These are phyloP conservation scores for Montipora foliosa DNA, from an alignment of 64 coral and sea anemone genomes.

Conservation along the genomic window DNA sequence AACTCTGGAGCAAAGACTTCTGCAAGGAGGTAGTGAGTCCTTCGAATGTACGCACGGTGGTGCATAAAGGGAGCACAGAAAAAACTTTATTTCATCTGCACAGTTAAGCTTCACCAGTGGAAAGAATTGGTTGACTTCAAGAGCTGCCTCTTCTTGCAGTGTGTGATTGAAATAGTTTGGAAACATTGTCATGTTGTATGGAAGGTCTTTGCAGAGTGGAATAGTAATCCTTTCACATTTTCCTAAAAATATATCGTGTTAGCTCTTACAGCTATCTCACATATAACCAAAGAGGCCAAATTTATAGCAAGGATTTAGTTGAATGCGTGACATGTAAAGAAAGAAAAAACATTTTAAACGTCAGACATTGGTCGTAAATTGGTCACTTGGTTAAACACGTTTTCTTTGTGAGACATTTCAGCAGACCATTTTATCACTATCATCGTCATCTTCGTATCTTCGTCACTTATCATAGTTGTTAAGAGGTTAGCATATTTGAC, in stretches of 20 bases:
- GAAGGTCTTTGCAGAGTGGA: constrained; percentile 56
- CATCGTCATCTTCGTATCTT: too few relatives aligned
- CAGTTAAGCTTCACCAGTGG: constrained; percentile 38
- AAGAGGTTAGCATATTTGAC: too few relatives aligned
- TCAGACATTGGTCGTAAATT: too few relatives aligned
- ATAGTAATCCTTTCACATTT: constrained; percentile 54
- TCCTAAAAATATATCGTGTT: neutral
- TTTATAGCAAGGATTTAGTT: too few relatives aligned
- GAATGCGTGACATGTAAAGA: too few relatives aligned
- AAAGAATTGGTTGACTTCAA: constrained; percentile 57
- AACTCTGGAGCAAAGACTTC: neutral
- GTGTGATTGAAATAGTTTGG: constrained; percentile 70
- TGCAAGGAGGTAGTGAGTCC: neutral
- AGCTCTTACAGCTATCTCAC: too few relatives aligned
- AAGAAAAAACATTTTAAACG: too few relatives aligned
- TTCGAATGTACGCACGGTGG: constrained; percentile 8
- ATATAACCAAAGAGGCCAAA: too few relatives aligned
- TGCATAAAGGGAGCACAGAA: constrained; percentile 39
- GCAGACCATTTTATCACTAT: too few relatives aligned
- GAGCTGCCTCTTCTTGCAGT: constrained; percentile 51
- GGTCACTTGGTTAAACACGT: too few relatives aligned
- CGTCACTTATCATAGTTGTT: too few relatives aligned
- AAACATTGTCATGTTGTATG: constrained; percentile 75
- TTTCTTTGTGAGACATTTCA: too few relatives aligned
- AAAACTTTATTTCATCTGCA: constrained; percentile 3